Base-by-base conservation (phyloP, 2,113 vertebrate species). In the Marmota flaviventris region DNA sequence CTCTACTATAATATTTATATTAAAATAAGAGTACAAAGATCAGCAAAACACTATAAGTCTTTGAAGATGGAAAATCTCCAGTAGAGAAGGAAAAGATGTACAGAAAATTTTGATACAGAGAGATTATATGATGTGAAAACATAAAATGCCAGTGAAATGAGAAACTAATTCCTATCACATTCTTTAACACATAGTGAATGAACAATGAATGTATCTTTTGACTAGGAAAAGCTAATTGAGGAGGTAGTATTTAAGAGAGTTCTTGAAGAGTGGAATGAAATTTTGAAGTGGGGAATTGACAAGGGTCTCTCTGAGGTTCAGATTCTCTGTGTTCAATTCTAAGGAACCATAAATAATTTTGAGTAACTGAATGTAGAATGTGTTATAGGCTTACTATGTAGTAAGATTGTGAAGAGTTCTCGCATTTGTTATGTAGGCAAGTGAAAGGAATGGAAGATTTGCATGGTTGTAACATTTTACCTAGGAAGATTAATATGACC, bases 101-200 rank as follows among this genome's bases (percentile, higher is more conserved):
- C 16, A 77, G 61, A 82, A 58, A 34, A 67, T 56, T 76, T 70
- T n/a, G 34, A 42, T 83, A 34, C 20, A 58, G n/a, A 76, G 76
- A 63, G 61, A 27, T 63, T 93, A 12, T 92, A 48, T 81, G 48
- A 73, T 73, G 39, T 75, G 75, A 93, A 90, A 90, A 85, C 63
- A 73, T 39, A 61, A 69, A 69, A 5, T 85, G n/a, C n/a, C 34
- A 75, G 17, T 85, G 27, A 89, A 67, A 51, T 4, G 37, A 42
- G 32, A 45, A 53, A 94, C 37, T 76, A 18, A 53, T 81, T 89
- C n/a, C 17, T 84, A 1, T 27, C 27, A 70, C 2, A 20, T 8
- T 73, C 65, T 8, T 29, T 89, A 17, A 37, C n/a, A 37, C 29
- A 56, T 39, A 20, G 42, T 75, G 65, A 39, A 76, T 82, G 39